phyloP scores from a whole-genome alignment of 2,888 invertebrate species.

The Tuberolachnus salignus region DNA sequence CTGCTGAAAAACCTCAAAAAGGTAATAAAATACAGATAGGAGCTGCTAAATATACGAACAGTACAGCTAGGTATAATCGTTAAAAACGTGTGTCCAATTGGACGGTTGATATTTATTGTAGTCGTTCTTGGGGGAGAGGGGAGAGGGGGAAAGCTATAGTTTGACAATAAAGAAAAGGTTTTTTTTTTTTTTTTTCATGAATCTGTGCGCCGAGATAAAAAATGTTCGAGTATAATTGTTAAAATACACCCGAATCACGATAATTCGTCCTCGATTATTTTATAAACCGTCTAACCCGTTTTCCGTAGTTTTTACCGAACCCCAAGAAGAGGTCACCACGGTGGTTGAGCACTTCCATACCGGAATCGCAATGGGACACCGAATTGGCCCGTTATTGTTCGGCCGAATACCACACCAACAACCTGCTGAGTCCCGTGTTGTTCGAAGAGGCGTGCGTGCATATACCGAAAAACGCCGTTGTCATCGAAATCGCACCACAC shows the following conservation, averaged over 20 bases:
- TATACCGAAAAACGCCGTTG: slow-evolving; percentile 80
- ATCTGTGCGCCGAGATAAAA: no score
- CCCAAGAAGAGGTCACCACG: slow-evolving; percentile 66
- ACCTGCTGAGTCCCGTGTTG: slow-evolving; percentile 69
- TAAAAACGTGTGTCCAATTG: no score
- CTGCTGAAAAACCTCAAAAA: slow-evolving; percentile 63
- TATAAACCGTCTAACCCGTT: not conserved
- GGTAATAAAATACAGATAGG: no score
- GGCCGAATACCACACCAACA: slow-evolving; percentile 72
- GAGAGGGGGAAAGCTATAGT: no score
- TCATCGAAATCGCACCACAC: slow-evolving; percentile 89
- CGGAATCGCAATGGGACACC: slow-evolving; percentile 68
- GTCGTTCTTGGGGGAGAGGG: no score
- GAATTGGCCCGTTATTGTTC: slow-evolving; percentile 67
- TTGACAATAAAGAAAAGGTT: slow-evolving; percentile 58
- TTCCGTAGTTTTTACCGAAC: slow-evolving; percentile 63
- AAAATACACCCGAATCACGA: no score
- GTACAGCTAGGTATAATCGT: no score
- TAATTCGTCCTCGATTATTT: no score
- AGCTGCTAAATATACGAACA: no score
- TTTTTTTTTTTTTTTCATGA: not conserved
- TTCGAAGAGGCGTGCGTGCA: slow-evolving; percentile 82
- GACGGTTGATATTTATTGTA: no score
- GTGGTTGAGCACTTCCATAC: slow-evolving; percentile 73
- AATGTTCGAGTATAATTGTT: no score